Conservation (phyloP, 1,140 invertebrate species). For the Brachionus calyciflorus region DNA sequence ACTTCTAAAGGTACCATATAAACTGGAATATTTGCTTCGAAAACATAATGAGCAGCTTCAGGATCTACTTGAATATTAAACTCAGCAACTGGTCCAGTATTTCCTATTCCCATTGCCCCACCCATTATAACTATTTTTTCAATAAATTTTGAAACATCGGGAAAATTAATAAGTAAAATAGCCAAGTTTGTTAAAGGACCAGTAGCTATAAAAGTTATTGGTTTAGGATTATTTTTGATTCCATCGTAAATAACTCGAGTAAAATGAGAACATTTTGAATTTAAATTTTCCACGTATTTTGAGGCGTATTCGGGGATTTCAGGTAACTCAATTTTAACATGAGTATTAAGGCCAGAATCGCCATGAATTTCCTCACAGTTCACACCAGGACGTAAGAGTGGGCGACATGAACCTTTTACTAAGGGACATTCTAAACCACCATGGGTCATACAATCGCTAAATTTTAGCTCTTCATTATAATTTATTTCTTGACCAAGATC, state of each 20-base stretch:
- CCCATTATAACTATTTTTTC: slow-evolving; percentile 43
- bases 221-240: neutral
- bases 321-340: slow-evolving; percentile 22
- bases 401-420: neutral
- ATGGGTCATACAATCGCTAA: slow-evolving; percentile 2
- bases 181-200: slow-evolving; percentile 44
- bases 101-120: slow-evolving; percentile 28
- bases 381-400: neutral
- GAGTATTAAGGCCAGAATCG: slow-evolving; percentile 32
- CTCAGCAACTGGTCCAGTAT: slow-evolving; percentile 35
- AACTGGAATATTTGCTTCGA: slow-evolving; percentile 34
- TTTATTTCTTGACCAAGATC: neutral
- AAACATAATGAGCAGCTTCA: slow-evolving; percentile 39
- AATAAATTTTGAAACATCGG: slow-evolving; percentile 1
- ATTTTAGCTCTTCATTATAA: slow-evolving; percentile 2
- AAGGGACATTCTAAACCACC: slow-evolving; percentile 14
- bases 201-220: slow-evolving; percentile 36
- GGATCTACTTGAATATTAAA: slow-evolving; percentile 45
- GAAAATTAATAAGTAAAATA: slow-evolving; percentile 31
- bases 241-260: slow-evolving; percentile 21
- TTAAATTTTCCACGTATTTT: slow-evolving; percentile 13
- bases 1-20: slow-evolving; percentile 46
- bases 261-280: neutral
- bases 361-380: slow-evolving; percentile 46
- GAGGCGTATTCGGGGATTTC: slow-evolving; percentile 26